Conservation (phyloP, 2,888 invertebrate genomes). For the Drosophila pegasa region DNA sequence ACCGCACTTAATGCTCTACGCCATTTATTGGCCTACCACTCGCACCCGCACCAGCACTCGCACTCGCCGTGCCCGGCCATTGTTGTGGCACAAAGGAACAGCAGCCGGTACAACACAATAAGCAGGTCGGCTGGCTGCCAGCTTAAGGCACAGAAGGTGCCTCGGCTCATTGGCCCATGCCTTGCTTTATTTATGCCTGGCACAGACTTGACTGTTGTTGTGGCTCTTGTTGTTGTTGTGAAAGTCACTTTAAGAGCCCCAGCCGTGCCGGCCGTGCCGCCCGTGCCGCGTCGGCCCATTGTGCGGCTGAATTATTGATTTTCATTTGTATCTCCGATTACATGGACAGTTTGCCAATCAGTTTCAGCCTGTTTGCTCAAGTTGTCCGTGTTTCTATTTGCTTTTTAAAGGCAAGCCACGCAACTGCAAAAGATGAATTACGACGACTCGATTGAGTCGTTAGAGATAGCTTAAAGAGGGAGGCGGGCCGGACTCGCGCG, state of each 20-base stretch:
- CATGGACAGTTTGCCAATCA: constrained; percentile 48
- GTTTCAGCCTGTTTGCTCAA: constrained; percentile 41
- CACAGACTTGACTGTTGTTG: constrained; percentile 39
- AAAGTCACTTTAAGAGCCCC: constrained; percentile 63
- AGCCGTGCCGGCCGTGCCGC: constrained; percentile 5
- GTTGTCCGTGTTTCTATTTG: constrained; percentile 44
- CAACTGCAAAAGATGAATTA: constrained; percentile 51
- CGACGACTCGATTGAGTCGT: constrained; percentile 30
- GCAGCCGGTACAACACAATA: constrained; percentile 32
- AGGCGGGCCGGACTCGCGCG: no score
- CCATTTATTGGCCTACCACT: constrained; percentile 57
- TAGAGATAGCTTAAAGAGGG: constrained; percentile 33
- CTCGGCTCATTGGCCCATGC: constrained; percentile 57
- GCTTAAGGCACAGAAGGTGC: constrained; percentile 64
- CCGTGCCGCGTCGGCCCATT: constrained; percentile 39
- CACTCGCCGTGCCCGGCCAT: constrained; percentile 8
- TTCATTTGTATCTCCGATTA: constrained; percentile 74
- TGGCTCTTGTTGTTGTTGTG: constrained; percentile 34
- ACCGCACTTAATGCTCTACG: constrained; percentile 58
- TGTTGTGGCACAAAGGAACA: constrained; percentile 54
- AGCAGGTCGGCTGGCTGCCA: constrained; percentile 30
- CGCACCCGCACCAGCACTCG: no score
- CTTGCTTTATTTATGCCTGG: constrained; percentile 66
- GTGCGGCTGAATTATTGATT: constrained; percentile 75
- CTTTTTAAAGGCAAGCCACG: constrained; percentile 40